phyloP scores from a whole-genome alignment of 37 sponge, comb jelly and placozoan species.

The Halisarca cf. caerulea region DNA sequence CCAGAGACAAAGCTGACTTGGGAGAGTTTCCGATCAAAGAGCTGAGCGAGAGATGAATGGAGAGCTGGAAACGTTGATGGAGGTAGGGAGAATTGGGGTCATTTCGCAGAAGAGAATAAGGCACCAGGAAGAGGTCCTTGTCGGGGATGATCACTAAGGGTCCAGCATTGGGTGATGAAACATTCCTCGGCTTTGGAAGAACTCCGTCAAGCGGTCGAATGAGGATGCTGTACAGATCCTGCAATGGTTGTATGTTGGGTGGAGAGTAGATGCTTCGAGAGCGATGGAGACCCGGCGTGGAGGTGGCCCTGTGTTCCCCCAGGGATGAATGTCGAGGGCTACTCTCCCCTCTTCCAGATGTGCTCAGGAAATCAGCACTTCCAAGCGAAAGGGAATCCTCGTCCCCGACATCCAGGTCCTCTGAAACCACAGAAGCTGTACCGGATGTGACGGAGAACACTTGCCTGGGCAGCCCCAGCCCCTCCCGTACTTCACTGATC shows the following conservation, averaged over 20 bases:
- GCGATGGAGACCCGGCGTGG: background rate
- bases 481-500: constrained; percentile 60
- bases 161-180: constrained; percentile 8
- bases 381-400: constrained; percentile 59
- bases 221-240: constrained; percentile 86
- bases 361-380: constrained; percentile 1
- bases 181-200: constrained; percentile 62
- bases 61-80: constrained; percentile 73
- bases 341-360: background rate
- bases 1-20: background rate
- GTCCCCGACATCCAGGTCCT: constrained; percentile 56
- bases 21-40: constrained; percentile 26
- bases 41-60: constrained; percentile 67
- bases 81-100: constrained; percentile 51
- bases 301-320: background rate
- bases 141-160: constrained; percentile 77
- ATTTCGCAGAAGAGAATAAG: constrained; percentile 78
- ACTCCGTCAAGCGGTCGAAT: constrained; percentile 80
- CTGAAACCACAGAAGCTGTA: constrained; percentile 56
- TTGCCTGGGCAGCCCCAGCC: constrained; percentile 72
- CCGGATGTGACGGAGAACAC: constrained; percentile 42
- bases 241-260: constrained; percentile 70
- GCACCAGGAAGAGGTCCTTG: constrained; percentile 90
- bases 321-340: background rate
- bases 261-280: constrained; percentile 6